A percentile compares a stretch with the other conserved stretches of the same genome.
Conservation (phyloP, 2,797 vertebrate species). For the Streptopelia turtur region DNA sequence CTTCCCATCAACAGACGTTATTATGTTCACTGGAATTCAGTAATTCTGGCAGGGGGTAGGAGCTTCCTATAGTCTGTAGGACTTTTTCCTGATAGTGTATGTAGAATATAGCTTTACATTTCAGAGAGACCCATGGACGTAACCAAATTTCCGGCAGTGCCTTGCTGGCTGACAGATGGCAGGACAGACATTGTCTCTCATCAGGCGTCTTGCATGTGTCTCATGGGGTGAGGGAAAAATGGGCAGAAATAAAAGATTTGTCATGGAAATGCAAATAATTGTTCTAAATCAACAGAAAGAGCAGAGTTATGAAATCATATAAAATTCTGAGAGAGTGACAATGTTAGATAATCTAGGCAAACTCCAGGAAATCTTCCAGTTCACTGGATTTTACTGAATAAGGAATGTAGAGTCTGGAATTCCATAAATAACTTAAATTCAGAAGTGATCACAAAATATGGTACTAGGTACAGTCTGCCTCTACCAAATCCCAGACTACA, state of each 20-base stretch:
- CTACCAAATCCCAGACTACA: neutral
- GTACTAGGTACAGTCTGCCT: neutral
- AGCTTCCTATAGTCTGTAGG: neutral
- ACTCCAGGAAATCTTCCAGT: neutral
- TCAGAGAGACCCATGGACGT: neutral
- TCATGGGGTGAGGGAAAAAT: neutral
- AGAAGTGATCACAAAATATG: neutral
- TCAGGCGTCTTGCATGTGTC: neutral
- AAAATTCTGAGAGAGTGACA: neutral
- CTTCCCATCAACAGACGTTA: neutral
- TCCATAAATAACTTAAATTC: neutral
- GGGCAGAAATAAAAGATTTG: neutral
- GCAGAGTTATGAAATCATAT: neutral
- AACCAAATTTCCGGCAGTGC: neutral
- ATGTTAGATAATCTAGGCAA: neutral
- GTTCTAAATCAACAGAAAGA: neutral
- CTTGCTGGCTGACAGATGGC: conserved; percentile 3
- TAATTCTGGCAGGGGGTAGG: neutral
- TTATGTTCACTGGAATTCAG: neutral
- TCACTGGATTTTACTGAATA: neutral
- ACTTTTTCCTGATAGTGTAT: neutral
- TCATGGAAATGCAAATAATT: neutral
- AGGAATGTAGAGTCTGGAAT: neutral
- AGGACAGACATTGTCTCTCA: neutral
- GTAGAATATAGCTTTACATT: neutral